Evolutionary conservation across 2,888 invertebrate genomes (phyloP).

Genomic region (Nemotelus pantherinus): DNA sequence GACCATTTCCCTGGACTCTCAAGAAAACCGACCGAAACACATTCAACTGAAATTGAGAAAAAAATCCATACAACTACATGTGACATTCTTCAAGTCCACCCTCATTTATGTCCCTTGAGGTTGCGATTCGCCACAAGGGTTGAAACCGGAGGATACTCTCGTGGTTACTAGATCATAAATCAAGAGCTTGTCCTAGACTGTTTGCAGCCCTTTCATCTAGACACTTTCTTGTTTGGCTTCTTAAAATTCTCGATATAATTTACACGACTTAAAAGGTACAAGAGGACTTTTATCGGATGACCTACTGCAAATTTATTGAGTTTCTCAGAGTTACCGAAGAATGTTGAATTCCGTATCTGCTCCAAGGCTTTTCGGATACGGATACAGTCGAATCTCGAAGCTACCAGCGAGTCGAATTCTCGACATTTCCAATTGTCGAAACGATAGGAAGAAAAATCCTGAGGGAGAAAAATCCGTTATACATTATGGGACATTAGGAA

Average conservation of each 20-base stretch:
- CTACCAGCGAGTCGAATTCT: neutral
- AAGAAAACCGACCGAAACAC: neutral
- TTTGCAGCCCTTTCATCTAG: neutral
- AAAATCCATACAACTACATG: conserved; percentile 34
- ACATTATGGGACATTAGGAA: conserved; percentile 37
- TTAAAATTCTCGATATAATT: conserved; percentile 14
- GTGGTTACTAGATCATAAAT: conserved; percentile 50
- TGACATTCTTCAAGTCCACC: conserved; percentile 45
- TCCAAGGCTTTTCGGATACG: neutral
- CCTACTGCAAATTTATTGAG: conserved; percentile 20
- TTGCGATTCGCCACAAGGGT: conserved; percentile 52
- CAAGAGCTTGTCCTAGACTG: conserved; percentile 47
- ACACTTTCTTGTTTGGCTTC: neutral
- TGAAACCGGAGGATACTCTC: conserved; percentile 49
- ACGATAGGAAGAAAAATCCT: conserved; percentile 32
- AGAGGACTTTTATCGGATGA: conserved; percentile 4
- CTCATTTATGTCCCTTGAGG: conserved; percentile 51
- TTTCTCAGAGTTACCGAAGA: neutral
- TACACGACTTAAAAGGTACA: conserved; percentile 22
- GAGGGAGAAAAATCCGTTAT: conserved; percentile 35
- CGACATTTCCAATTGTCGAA: neutral
- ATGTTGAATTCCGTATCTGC: neutral
- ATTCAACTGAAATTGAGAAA: conserved; percentile 16
- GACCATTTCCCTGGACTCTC: no score
- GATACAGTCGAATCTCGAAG: neutral